A percentile compares a stretch with the other conserved stretches of the same genome.
phyloP scores from a whole-genome alignment of 2,797 vertebrate species.

The Trachurus trachurus region DNA sequence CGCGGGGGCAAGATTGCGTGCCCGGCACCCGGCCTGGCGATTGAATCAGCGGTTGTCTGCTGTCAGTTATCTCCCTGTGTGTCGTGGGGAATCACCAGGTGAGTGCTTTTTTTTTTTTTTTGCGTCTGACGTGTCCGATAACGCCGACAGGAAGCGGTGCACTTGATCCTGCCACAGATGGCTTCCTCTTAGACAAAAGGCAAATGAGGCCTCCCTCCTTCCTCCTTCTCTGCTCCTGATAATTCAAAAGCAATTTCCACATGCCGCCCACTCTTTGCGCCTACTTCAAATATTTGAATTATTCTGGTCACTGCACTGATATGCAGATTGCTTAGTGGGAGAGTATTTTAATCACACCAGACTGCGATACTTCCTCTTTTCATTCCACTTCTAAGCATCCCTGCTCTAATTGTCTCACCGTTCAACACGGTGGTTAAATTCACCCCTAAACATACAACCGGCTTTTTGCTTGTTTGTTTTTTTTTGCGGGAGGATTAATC shows the following conservation, averaged over 20 bases:
- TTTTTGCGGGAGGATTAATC: slow-evolving; percentile 55
- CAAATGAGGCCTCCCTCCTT: slow-evolving; percentile 24
- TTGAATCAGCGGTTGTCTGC: slow-evolving; percentile 73
- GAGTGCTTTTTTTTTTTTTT: neutral
- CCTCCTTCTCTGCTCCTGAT: slow-evolving; percentile 20
- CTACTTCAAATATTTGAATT: slow-evolving; percentile 61
- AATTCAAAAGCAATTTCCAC: slow-evolving; percentile 35
- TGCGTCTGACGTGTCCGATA: slow-evolving; percentile 63
- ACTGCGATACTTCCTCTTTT: slow-evolving; percentile 53
- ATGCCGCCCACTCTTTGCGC: slow-evolving; percentile 28
- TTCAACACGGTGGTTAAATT: slow-evolving; percentile 56
- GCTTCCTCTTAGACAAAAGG: slow-evolving; percentile 51
- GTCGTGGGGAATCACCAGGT: slow-evolving; percentile 67
- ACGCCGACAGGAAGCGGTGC: slow-evolving; percentile 54
- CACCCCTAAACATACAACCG: slow-evolving; percentile 43
- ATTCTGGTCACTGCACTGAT: slow-evolving; percentile 66
- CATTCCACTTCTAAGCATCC: slow-evolving; percentile 49
- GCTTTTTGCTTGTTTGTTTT: slow-evolving; percentile 49
- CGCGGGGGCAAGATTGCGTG: slow-evolving; percentile 56
- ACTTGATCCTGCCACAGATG: slow-evolving; percentile 43
- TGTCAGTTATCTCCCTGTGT: slow-evolving; percentile 75
- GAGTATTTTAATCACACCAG: slow-evolving; percentile 63
- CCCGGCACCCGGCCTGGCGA: slow-evolving; percentile 51
- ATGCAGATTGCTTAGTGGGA: slow-evolving; percentile 55
- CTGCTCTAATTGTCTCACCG: slow-evolving; percentile 53